These are phyloP conservation scores for Pocillopora meandrina DNA, from an alignment of 92 coral and sea anemone genomes.

Conservation along the genomic window DNA sequence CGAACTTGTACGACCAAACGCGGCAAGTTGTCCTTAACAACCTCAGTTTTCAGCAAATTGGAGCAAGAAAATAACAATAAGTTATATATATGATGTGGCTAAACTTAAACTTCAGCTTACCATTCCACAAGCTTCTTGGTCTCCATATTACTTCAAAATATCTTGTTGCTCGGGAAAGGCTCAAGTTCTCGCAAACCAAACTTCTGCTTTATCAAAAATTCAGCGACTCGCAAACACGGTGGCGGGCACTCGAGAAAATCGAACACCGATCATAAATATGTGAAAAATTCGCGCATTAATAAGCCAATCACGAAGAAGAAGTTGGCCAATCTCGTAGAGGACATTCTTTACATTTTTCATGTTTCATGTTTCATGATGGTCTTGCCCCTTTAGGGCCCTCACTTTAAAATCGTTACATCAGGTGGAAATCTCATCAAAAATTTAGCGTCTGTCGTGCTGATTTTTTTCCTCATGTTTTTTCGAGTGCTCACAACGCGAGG, in stretches of 20 bases:
- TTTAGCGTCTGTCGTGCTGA: too few relatives aligned
- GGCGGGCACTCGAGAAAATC: not conserved
- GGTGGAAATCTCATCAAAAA: too few relatives aligned
- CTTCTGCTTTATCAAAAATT: too few relatives aligned
- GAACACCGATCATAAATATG: not conserved
- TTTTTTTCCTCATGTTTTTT: too few relatives aligned
- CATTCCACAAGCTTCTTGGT: slow-evolving; percentile 22
- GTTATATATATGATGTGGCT: not conserved
- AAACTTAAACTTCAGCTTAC: not conserved
- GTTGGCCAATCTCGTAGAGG: not conserved
- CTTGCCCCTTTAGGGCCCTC: not conserved
- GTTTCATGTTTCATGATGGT: not conserved
- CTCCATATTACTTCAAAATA: slow-evolving; percentile 5
- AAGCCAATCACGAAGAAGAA: slow-evolving; percentile 2
- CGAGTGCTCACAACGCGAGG: not conserved
- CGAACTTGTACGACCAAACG: too few relatives aligned
- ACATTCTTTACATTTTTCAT: too few relatives aligned
- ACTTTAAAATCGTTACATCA: too few relatives aligned
- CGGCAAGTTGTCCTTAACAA: too few relatives aligned
- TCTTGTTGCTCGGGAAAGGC: not conserved
- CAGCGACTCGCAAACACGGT: too few relatives aligned
- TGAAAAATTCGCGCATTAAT: not conserved
- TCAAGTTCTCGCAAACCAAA: too few relatives aligned
- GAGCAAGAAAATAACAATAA: too few relatives aligned
- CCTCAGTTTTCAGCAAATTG: too few relatives aligned